A percentile compares a stretch with the other conserved stretches of the same genome.
Evolutionary conservation across 2,888 invertebrate species (phyloP).

Genomic region (Drosophila atroscutellata): DNA sequence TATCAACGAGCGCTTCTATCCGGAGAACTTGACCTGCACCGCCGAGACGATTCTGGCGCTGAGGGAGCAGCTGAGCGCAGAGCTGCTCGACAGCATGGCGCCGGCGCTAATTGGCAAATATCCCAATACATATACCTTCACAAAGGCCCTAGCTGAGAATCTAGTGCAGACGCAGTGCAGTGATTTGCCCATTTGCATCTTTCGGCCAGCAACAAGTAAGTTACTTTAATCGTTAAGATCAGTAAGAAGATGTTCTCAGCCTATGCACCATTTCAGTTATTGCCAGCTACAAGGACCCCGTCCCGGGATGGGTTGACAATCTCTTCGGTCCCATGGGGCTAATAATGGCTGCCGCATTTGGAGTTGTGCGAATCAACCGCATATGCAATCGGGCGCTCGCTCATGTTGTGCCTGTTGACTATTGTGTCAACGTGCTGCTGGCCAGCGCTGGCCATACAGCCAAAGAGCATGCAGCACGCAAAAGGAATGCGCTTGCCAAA

Average conservation of each 20-base stretch:
- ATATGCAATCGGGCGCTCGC: slow-evolving; percentile 79
- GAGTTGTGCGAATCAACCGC: slow-evolving; percentile 86
- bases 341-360: slow-evolving; percentile 86
- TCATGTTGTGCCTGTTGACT: slow-evolving; percentile 85
- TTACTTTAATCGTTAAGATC: slow-evolving; percentile 2
- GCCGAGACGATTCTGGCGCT: slow-evolving; percentile 82
- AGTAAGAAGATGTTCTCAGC: background rate
- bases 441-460: slow-evolving; percentile 85
- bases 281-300: slow-evolving; percentile 86
- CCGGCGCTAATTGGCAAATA: slow-evolving; percentile 70
- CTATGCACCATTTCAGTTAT: slow-evolving; percentile 33
- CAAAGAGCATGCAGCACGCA: background rate
- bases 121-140: slow-evolving; percentile 91
- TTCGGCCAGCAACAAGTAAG: slow-evolving; percentile 89
- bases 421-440: slow-evolving; percentile 85
- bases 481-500: slow-evolving; percentile 31
- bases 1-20: slow-evolving; percentile 85
- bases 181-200: slow-evolving; percentile 88
- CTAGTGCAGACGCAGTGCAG: slow-evolving; percentile 86
- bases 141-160: slow-evolving; percentile 90
- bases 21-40: slow-evolving; percentile 75
- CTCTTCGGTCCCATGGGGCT: slow-evolving; percentile 87
- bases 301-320: slow-evolving; percentile 90
- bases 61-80: slow-evolving; percentile 79
- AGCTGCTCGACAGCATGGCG: slow-evolving; percentile 81